Conservation (phyloP, 2,797 vertebrate species). For the Zenarchopterus dispar region DNA sequence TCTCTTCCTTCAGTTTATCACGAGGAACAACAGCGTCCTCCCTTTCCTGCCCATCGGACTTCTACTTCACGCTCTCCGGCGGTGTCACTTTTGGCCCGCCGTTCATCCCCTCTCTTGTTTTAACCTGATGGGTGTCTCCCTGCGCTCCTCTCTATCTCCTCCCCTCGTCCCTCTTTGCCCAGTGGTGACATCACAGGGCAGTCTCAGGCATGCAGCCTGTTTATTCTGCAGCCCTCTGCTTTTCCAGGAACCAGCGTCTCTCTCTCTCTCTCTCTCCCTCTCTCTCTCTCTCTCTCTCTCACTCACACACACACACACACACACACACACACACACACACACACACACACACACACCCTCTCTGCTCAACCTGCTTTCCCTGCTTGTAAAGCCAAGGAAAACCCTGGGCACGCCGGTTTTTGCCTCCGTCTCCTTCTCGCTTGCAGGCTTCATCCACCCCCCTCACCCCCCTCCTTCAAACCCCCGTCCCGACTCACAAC, state of each 20-base stretch:
- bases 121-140: slow-evolving; percentile 67
- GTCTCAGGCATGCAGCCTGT: slow-evolving; percentile 77
- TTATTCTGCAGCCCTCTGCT: slow-evolving; percentile 78
- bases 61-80: slow-evolving; percentile 44
- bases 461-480: not conserved
- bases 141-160: slow-evolving; percentile 43
- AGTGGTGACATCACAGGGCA: slow-evolving; percentile 78
- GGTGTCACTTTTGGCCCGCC: slow-evolving; percentile 47
- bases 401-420: slow-evolving; percentile 45
- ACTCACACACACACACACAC: slow-evolving; percentile 1
- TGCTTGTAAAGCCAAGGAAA: slow-evolving; percentile 56
- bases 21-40: slow-evolving; percentile 26
- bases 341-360: slow-evolving; percentile 19
- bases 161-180: slow-evolving; percentile 64
- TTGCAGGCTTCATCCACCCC: slow-evolving; percentile 22
- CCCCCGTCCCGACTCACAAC: slow-evolving; percentile 1
- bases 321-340: too few relatives aligned
- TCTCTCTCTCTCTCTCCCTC: slow-evolving; percentile 21
- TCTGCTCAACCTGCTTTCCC: slow-evolving; percentile 47
- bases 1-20: slow-evolving; percentile 30
- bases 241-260: slow-evolving; percentile 74
- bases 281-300: slow-evolving; percentile 27
- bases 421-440: slow-evolving; percentile 31
- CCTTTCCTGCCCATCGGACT: slow-evolving; percentile 45
- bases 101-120: slow-evolving; percentile 47